Conservation (phyloP, 2,797 vertebrate genomes). For the Ptychobarbus kaznakovi region DNA sequence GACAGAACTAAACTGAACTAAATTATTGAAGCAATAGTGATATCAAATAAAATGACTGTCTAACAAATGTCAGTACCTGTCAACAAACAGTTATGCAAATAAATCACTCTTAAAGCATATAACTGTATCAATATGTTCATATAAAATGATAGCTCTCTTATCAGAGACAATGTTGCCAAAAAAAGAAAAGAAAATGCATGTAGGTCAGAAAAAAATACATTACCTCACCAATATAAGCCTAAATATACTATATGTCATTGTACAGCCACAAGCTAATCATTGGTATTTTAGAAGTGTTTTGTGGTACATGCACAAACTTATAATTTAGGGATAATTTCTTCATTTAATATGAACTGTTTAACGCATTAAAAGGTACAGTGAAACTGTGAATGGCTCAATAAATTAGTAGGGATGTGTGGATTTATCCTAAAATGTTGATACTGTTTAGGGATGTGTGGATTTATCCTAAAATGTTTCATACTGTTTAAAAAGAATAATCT, state of each 20-base stretch:
- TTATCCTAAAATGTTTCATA: not conserved
- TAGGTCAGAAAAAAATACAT: not conserved
- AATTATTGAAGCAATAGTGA: no score
- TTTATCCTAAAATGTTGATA: not conserved
- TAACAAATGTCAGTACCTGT: no score
- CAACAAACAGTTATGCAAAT: no score
- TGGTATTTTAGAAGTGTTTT: not conserved
- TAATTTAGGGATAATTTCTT: not conserved
- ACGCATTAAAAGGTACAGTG: not conserved
- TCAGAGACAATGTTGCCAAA: not conserved
- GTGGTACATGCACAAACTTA: not conserved
- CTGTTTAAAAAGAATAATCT: no score
- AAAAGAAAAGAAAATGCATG: not conserved
- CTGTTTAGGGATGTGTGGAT: not conserved
- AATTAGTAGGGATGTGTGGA: not conserved
- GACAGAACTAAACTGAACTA: slow-evolving; percentile 59
- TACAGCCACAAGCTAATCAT: not conserved
- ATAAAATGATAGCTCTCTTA: not conserved
- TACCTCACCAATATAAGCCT: not conserved
- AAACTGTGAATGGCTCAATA: not conserved
- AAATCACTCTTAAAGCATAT: no score
- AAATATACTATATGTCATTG: not conserved
- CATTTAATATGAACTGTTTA: not conserved
- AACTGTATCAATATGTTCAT: no score
- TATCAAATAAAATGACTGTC: no score